Evolutionary conservation across 2,888 invertebrate species (phyloP), one percentile per base, ranked within the genome.

Genomic region (Amiota mariae): DNA sequence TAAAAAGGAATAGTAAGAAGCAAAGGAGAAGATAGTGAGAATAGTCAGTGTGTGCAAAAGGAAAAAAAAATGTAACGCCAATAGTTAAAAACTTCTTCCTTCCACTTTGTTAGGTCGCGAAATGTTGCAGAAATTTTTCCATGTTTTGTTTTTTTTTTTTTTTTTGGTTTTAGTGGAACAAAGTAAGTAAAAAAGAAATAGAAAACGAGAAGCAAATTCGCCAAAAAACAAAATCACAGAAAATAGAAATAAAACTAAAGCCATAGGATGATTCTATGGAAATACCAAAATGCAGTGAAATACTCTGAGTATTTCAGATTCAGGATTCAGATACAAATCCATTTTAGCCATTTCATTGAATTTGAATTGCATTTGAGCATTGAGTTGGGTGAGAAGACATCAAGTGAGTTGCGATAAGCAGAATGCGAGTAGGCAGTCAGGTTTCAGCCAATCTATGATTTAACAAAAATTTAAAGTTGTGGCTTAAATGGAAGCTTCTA

Each of bases 51-150:
- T 8, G 11, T 20, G 11, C 9, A 13, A 13, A 36, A 18, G 8
- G 36, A 36, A 36, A 36, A 54, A 54, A 64, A 73, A 63, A 63
- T 74, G 76, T 47, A 72, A 72, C 73, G 72, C 71, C 72, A 78
- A 80, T 78, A 80, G 76, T 82, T 83, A 80, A 83, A 83, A 85
- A 85, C 82, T 85, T 81, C 85, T 83, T 85, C 83, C 83, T 83
- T 83, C 83, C 83, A 81, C 80, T 80, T 84, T 85, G 83, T 84
- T 83, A 85, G 84, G 78, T 82, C 79, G 75, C 74, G 76, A 79
- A 80, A 71, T 79, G 80, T 76, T 77, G 79, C 81, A 80, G 77
- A 83, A 84, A 81, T 78, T 46, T 63, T 63, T 61, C 61, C 72
- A 68, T 47, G 13, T 54, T 54, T 11, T 54, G 11, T 54, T 1